A percentile compares a stretch with the other conserved stretches of the same genome.
Conservation (phyloP, 2,888 invertebrate species). For the Campoplex nolae region DNA sequence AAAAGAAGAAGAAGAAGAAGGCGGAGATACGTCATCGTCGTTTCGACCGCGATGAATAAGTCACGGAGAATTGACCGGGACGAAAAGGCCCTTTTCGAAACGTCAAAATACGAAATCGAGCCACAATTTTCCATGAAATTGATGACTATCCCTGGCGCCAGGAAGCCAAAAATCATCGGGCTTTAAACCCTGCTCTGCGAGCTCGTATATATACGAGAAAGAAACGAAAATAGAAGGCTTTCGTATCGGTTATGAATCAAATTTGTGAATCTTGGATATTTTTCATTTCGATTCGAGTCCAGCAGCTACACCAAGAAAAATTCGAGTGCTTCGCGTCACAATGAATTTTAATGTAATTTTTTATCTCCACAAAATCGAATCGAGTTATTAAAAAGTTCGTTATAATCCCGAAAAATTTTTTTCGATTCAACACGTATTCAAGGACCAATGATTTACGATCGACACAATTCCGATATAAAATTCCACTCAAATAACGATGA, state of each 20-base stretch:
- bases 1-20: not conserved
- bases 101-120: conserved; percentile 83
- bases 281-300: not conserved
- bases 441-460: not conserved
- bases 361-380: too few species aligned
- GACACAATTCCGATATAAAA: too few species aligned
- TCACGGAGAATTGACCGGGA: conserved; percentile 64
- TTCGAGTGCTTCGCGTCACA: not conserved
- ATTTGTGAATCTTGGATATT: conserved; percentile 12
- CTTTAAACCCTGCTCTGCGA: not conserved
- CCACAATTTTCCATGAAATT: conserved; percentile 83
- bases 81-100: conserved; percentile 68
- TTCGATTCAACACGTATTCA: not conserved
- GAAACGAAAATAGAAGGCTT: conserved; percentile 24
- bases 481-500: too few species aligned
- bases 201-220: not conserved
- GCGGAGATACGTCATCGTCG: conserved; percentile 66
- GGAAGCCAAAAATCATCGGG: conserved; percentile 24
- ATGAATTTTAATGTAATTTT: too few species aligned
- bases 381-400: too few species aligned
- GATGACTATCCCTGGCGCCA: conserved; percentile 73
- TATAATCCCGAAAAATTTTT: not conserved
- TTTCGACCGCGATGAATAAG: conserved; percentile 53
- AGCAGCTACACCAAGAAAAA: not conserved
- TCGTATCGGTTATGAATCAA: conserved; percentile 53